A percentile compares a stretch with the other conserved stretches of the same genome.
Conservation (phyloP, 2,888 invertebrate species). For the Marasmarcha lunaedactyla region DNA sequence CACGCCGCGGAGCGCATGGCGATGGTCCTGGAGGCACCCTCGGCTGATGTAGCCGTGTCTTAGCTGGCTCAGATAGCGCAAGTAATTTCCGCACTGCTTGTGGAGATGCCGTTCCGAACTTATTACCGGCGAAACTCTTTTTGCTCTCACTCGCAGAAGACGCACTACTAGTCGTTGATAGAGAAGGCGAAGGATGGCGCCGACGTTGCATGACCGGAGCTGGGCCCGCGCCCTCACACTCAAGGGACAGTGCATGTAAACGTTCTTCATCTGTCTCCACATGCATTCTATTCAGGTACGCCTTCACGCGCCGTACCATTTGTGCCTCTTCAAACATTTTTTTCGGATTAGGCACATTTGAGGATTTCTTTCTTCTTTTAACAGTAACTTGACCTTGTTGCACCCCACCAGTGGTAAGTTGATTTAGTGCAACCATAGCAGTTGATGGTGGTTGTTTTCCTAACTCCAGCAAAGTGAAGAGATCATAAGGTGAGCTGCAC, state of each 20-base stretch:
- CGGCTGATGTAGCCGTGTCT: slow-evolving; percentile 90
- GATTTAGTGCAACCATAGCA: slow-evolving; percentile 90
- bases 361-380: slow-evolving; percentile 89
- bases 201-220: slow-evolving; percentile 76
- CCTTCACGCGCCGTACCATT: slow-evolving; percentile 97
- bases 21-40: slow-evolving; percentile 73
- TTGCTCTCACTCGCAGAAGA: slow-evolving; percentile 86
- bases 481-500: slow-evolving; percentile 94
- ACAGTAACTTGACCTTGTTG: slow-evolving; percentile 85
- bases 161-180: slow-evolving; percentile 92
- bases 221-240: slow-evolving; percentile 84
- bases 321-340: slow-evolving; percentile 99
- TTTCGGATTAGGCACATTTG: slow-evolving; percentile 93
- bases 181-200: slow-evolving; percentile 91
- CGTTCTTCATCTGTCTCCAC: slow-evolving; percentile 93
- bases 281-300: slow-evolving; percentile 93
- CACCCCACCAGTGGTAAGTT: slow-evolving; percentile 81
- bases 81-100: slow-evolving; percentile 96
- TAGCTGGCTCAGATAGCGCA: slow-evolving; percentile 88
- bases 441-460: slow-evolving; percentile 89
- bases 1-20: slow-evolving; percentile 73
- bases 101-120: slow-evolving; percentile 92
- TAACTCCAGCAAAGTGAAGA: slow-evolving; percentile 85
- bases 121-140: slow-evolving; percentile 72
- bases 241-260: slow-evolving; percentile 88